Conservation (phyloP, 2,888 invertebrate species). For the Leptinotarsa rubiginosa region DNA sequence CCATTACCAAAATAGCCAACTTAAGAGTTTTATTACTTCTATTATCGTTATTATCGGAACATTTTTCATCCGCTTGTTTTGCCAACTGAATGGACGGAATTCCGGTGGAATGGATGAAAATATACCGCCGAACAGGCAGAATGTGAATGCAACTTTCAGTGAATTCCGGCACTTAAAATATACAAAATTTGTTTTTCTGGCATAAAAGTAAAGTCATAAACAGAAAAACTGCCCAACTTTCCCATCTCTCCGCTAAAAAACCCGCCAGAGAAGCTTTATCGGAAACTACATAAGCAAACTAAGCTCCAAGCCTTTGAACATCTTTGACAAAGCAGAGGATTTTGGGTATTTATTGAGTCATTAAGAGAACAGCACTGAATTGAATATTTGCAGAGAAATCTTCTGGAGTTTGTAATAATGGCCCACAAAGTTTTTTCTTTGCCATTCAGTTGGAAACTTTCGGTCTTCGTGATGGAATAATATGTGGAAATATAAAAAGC, state of each 20-base stretch:
- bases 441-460: conserved; percentile 12
- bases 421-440: neutral
- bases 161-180: neutral
- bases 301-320: neutral
- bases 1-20: too few species aligned
- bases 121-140: neutral
- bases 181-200: conserved; percentile 3
- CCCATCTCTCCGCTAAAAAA: neutral
- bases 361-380: conserved; percentile 18
- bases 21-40: too few species aligned
- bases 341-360: conserved; percentile 24
- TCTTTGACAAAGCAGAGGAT: conserved; percentile 1
- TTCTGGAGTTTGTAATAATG: conserved; percentile 8
- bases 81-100: too few species aligned
- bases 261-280: neutral
- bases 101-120: neutral
- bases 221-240: conserved; percentile 16
- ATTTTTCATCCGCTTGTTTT: too few species aligned
- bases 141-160: neutral
- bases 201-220: conserved; percentile 1
- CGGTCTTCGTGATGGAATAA: neutral
- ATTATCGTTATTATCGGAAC: too few species aligned
- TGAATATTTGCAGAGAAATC: conserved; percentile 15
- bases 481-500: conserved; percentile 16
- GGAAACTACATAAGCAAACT: conserved; percentile 11